Conservation (phyloP, 30 jellyfish, hydroid and myxozoan species). For the Aurelia sp. region DNA sequence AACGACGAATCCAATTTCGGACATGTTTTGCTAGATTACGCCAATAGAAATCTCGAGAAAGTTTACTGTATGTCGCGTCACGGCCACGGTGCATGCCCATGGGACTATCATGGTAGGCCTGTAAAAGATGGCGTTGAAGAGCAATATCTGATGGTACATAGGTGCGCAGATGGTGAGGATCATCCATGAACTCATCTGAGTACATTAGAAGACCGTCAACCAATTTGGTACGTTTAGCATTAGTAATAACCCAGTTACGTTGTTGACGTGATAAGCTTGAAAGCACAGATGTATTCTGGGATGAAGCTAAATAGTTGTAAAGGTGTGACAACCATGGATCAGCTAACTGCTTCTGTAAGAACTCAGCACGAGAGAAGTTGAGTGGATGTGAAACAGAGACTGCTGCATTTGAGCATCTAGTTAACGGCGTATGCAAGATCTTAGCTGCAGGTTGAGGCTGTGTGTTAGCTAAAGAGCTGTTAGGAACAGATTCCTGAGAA, state of each 20-base stretch:
- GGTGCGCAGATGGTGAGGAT: constrained; percentile 22
- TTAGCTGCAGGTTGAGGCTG: too few species aligned
- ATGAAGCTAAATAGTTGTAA: too few species aligned
- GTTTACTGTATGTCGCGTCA: constrained; percentile 33
- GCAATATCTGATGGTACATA: constrained; percentile 25
- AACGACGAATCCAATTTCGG: constrained; percentile 45
- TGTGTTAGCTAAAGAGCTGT: too few species aligned
- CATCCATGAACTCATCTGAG: constrained; percentile 47
- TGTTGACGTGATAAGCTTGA: too few species aligned
- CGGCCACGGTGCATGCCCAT: constrained; percentile 9
- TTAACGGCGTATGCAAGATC: too few species aligned
- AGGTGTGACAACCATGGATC: too few species aligned
- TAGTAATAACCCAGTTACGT: constrained; percentile 11
- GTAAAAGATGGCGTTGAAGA: constrained; percentile 30
- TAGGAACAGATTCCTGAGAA: too few species aligned
- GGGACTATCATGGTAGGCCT: constrained; percentile 16
- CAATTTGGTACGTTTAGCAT: constrained; percentile 43
- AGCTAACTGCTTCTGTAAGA: too few species aligned
- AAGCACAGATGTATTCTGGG: too few species aligned
- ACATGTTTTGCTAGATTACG: constrained; percentile 49
- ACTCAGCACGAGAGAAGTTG: too few species aligned
- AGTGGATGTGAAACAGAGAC: too few species aligned
- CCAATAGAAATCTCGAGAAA: constrained; percentile 52
- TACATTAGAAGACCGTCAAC: constrained; percentile 29
- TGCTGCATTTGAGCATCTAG: too few species aligned